Conservation (phyloP, 2,888 invertebrate species). For the Catotricha subobsoleta region DNA sequence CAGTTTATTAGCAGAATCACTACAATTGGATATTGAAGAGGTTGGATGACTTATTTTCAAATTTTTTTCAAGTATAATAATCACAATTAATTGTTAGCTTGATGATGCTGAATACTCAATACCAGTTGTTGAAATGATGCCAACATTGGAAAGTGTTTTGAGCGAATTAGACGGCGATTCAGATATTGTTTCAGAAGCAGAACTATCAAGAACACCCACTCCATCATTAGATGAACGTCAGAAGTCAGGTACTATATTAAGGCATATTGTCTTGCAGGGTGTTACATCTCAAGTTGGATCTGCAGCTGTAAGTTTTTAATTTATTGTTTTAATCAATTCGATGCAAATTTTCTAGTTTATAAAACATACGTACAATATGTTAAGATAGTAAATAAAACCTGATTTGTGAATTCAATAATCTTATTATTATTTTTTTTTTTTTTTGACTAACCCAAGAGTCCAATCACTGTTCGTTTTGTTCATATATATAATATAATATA, state of each 20-base stretch:
- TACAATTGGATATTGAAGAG: constrained; percentile 52
- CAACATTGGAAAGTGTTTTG: constrained; percentile 63
- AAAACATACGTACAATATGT: too few relatives aligned
- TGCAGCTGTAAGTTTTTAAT: constrained; percentile 52
- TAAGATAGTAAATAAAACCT: too few relatives aligned
- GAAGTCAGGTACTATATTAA: constrained; percentile 43
- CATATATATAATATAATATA: neutral
- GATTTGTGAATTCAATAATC: too few relatives aligned
- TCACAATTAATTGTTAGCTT: constrained; percentile 31
- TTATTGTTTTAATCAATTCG: too few relatives aligned
- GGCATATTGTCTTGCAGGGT: constrained; percentile 67
- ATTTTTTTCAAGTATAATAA: neutral
- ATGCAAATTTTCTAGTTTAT: too few relatives aligned
- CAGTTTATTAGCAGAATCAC: constrained; percentile 36
- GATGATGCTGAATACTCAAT: constrained; percentile 69
- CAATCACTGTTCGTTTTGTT: neutral
- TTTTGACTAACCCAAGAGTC: too few relatives aligned
- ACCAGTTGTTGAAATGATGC: constrained; percentile 53
- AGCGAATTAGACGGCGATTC: constrained; percentile 54
- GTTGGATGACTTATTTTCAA: constrained; percentile 16
- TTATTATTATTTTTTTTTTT: too few relatives aligned
- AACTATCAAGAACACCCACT: constrained; percentile 23
- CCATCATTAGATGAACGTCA: constrained; percentile 22
- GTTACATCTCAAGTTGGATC: constrained; percentile 76
- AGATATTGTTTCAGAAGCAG: constrained; percentile 32